Evolutionary conservation across 1,140 invertebrate genomes (phyloP), one percentile per base, ranked within the genome.

Genomic region (Drosophila trapezifrons): DNA sequence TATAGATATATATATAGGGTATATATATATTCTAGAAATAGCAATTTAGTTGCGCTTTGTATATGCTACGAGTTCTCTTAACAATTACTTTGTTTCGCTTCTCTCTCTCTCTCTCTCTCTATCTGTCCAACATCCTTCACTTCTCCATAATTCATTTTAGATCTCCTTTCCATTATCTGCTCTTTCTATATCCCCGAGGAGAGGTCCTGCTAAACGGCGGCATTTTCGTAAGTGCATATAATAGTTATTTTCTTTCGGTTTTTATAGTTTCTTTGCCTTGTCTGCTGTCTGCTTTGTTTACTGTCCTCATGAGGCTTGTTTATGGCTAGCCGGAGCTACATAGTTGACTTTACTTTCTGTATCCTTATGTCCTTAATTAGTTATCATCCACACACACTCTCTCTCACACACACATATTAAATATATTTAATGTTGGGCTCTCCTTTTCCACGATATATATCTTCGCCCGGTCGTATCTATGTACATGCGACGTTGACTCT

Each of bases 131-230:
- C 13, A 32, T 52, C 46, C 22, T 18, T 37, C 25, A 22, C 29
- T 32, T 12, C 25, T 57, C 35, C 42, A 18, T 35, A 15, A 29
- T 45, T 47, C 12, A 27, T 13, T 62, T 49, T 15, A 18, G 32
- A 51, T 40, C 4, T 45, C 25, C 13, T 27, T 45, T 12, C 1
- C 40, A 22, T 37, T 10, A 10, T 42, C 25, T 12, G 22, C 15
- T 29, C 45, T 25, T 38, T 22, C 22, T 22, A 22, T 37, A 37
- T 42, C 22, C 17, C 69, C n/a, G 37, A 17, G 27, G 5, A 32
- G 47, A 18, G 25, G 10, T 32, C 22, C 60, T 55, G 64, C 71
- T 80, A 79, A 80, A 80, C 78, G 78, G 78, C 77, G 77, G 78
- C 78, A 75, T 75, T 69, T 80, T 80, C 72, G 60, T 80, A 62